Evolutionary conservation across 1,140 invertebrate species (phyloP).

Genomic region (Papilio glaucus): DNA sequence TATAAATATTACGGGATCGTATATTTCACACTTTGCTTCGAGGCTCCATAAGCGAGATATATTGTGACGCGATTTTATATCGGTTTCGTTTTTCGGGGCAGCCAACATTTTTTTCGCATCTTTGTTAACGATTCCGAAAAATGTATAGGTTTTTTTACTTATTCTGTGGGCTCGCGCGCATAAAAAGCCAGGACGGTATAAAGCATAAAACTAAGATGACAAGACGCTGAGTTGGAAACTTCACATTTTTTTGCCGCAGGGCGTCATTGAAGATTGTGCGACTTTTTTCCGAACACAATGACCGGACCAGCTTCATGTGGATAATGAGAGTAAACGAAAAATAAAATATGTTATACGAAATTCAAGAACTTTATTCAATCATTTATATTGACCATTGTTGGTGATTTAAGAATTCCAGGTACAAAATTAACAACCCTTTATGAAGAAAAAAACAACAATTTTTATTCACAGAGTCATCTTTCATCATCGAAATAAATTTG

Average conservation of each 20-base stretch:
- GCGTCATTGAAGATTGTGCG: conserved; percentile 40
- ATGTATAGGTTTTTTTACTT: conserved; percentile 59
- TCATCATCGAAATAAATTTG: too few species aligned
- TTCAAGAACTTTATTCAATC: neutral
- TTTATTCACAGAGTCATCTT: too few species aligned
- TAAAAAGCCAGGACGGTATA: conserved; percentile 48
- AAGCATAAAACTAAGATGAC: conserved; percentile 48
- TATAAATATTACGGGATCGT: conserved; percentile 78
- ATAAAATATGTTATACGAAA: conserved; percentile 13
- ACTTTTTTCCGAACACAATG: conserved; percentile 44
- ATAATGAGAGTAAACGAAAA: conserved; percentile 34
- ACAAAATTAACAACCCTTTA: too few species aligned
- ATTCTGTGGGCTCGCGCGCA: conserved; percentile 45
- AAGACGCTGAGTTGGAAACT: conserved; percentile 39
- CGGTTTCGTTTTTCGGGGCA: conserved; percentile 61
- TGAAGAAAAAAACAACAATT: neutral
- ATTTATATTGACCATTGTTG: conserved; percentile 2
- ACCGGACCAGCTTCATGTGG: conserved; percentile 17
- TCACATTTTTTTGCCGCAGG: conserved; percentile 41
- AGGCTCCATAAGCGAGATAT: conserved; percentile 72
- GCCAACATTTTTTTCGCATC: conserved; percentile 65
- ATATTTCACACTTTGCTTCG: conserved; percentile 77
- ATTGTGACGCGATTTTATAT: conserved; percentile 70
- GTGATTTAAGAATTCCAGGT: neutral
- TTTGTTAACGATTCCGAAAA: conserved; percentile 74